Conservation (phyloP, 2,113 vertebrate genomes). For the Otus sunia region DNA sequence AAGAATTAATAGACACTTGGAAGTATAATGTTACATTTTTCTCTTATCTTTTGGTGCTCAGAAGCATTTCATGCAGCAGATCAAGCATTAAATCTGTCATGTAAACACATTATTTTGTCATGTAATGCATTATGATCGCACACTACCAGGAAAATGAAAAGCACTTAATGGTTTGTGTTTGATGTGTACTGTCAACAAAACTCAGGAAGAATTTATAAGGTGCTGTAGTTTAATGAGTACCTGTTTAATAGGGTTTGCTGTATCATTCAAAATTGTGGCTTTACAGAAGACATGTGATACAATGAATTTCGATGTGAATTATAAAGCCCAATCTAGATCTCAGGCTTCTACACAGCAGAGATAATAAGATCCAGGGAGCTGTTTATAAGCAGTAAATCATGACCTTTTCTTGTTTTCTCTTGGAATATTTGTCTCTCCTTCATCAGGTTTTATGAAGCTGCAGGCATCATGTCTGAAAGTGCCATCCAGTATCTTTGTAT, state of each 20-base stretch:
- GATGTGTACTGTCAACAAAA: slow-evolving; percentile 51
- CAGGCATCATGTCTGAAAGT: neutral
- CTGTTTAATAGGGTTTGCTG: slow-evolving; percentile 46
- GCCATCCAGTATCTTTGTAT: neutral
- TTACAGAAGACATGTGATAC: neutral
- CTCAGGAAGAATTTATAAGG: slow-evolving; percentile 47
- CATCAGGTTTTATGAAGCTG: slow-evolving; percentile 45
- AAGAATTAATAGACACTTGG: slow-evolving; percentile 55
- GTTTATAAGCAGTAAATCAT: slow-evolving; percentile 33
- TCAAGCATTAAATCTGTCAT: slow-evolving; percentile 62
- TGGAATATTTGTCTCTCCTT: slow-evolving; percentile 32
- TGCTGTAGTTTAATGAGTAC: slow-evolving; percentile 42
- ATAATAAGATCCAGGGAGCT: slow-evolving; percentile 39
- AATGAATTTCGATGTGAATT: slow-evolving; percentile 43
- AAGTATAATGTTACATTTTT: slow-evolving; percentile 59
- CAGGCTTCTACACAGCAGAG: neutral
- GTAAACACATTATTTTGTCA: slow-evolving; percentile 62
- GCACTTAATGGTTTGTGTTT: slow-evolving; percentile 45
- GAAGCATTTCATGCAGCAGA: slow-evolving; percentile 38
- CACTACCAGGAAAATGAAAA: slow-evolving; percentile 44
- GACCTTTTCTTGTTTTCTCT: neutral
- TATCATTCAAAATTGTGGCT: slow-evolving; percentile 41
- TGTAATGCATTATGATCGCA: slow-evolving; percentile 44
- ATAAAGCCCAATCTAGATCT: slow-evolving; percentile 30
- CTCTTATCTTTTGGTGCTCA: slow-evolving; percentile 31